Percentiles rank a stretch among this genome's conserved stretches.
These are phyloP conservation scores for Laspeyria flexula DNA, from an alignment of 2,888 invertebrate species.

Conservation along the genomic window DNA sequence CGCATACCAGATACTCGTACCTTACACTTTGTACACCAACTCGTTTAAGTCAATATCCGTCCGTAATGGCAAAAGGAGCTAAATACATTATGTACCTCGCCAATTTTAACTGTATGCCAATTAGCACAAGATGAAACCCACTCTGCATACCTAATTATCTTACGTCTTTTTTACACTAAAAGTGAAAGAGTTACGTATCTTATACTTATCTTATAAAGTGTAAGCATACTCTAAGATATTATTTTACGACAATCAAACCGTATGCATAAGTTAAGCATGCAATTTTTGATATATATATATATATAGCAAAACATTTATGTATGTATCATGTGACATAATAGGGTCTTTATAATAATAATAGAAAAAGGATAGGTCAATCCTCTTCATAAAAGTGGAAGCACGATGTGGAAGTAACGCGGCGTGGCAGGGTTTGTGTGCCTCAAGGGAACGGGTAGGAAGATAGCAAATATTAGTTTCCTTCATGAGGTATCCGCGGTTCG, in stretches of 20 bases:
- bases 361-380: constrained; percentile 32
- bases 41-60: constrained; percentile 38
- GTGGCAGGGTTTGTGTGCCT: constrained; percentile 70
- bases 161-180: too few species aligned
- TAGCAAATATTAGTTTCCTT: constrained; percentile 81
- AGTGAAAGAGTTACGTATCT: too few species aligned
- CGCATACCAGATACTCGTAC: constrained; percentile 47
- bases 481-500: constrained; percentile 73
- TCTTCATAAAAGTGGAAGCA: constrained; percentile 55
- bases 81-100: too few species aligned
- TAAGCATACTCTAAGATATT: too few species aligned
- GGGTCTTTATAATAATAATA: constrained; percentile 27
- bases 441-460: constrained; percentile 74
- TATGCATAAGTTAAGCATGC: background rate
- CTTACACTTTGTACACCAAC: constrained; percentile 14
- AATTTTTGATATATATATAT: background rate
- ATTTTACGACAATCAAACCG: too few species aligned
- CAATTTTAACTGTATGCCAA: too few species aligned
- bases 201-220: too few species aligned
- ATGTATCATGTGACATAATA: too few species aligned
- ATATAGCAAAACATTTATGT: too few species aligned
- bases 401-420: constrained; percentile 73
- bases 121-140: too few species aligned
- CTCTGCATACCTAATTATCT: too few species aligned
- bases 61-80: constrained; percentile 23